phyloP scores from a whole-genome alignment of 1,140 invertebrate species.

The Drosophila subpulchrella region DNA sequence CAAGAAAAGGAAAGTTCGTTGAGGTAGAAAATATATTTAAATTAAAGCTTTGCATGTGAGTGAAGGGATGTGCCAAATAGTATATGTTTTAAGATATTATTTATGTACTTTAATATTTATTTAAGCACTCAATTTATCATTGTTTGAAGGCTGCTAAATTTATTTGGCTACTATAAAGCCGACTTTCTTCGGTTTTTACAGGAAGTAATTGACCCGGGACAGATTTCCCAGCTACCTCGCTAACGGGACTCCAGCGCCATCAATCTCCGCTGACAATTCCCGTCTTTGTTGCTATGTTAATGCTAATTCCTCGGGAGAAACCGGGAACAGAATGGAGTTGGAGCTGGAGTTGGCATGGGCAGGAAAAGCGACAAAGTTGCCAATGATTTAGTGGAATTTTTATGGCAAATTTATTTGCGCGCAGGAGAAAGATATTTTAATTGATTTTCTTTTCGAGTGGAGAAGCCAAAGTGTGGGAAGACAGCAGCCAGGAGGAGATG shows the following conservation, averaged over 20 bases:
- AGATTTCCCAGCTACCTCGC: conserved; percentile 24
- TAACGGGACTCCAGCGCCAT: conserved; percentile 37
- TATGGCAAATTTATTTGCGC: conserved; percentile 79
- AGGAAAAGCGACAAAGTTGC: conserved; percentile 63
- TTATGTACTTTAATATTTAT: neutral
- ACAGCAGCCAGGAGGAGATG: conserved; percentile 29
- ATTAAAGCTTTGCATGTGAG: no score
- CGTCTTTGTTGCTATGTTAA: conserved; percentile 43
- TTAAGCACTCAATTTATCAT: neutral
- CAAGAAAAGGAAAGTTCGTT: no score
- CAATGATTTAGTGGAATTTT: conserved; percentile 82
- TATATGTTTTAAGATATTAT: neutral
- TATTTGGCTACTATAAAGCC: neutral
- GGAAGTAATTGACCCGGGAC: neutral
- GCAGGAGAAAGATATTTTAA: conserved; percentile 75
- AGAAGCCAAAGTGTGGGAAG: conserved; percentile 73
- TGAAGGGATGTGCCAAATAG: no score
- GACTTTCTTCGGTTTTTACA: neutral
- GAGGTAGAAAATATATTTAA: no score
- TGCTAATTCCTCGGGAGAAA: conserved; percentile 44
- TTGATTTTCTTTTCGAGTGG: conserved; percentile 66
- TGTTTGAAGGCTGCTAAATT: neutral
- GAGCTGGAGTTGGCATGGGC: conserved; percentile 24
- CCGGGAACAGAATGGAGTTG: conserved; percentile 37
- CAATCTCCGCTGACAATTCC: conserved; percentile 47